Percentiles rank a stretch among this genome's conserved stretches.
These are phyloP conservation scores for Jordanella pulchra DNA, from an alignment of 2,797 vertebrate species.

Conservation along the genomic window DNA sequence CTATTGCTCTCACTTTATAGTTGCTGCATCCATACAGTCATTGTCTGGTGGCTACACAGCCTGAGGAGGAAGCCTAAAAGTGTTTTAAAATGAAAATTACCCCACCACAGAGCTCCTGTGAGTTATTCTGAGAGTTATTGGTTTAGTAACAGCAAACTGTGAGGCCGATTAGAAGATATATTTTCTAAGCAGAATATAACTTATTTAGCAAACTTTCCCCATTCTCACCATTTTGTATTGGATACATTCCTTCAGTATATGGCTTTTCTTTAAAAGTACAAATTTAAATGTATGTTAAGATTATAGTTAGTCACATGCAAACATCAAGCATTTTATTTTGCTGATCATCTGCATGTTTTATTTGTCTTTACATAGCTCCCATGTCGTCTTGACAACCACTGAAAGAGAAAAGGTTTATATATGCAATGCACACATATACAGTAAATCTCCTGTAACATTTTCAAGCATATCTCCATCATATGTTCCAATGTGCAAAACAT, in stretches of 20 bases:
- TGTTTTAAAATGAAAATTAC: conserved; percentile 1
- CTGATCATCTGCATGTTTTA: not conserved
- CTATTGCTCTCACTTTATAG: conserved; percentile 11
- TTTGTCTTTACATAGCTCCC: not conserved
- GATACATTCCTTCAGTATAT: not conserved
- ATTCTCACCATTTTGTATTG: not conserved
- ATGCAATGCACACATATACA: not conserved
- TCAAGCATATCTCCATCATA: not conserved
- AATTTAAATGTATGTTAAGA: not conserved
- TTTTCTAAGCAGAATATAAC: not conserved
- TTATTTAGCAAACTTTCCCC: not conserved
- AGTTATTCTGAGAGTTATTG: not conserved
- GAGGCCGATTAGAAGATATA: not conserved
- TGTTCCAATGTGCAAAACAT: not conserved
- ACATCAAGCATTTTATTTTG: not conserved
- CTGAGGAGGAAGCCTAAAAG: not conserved
- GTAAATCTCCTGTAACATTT: not conserved
- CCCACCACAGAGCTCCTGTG: not conserved
- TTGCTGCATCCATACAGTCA: not conserved
- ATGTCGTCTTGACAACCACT: not conserved
- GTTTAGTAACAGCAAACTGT: not conserved
- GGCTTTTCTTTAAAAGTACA: not conserved
- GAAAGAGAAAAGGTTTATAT: not conserved
- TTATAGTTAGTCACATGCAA: not conserved
- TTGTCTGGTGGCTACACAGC: not conserved